Evolutionary conservation across 2,113 vertebrate species (phyloP), one percentile per base, ranked within the genome.

Genomic region (Macquaria australasica): DNA sequence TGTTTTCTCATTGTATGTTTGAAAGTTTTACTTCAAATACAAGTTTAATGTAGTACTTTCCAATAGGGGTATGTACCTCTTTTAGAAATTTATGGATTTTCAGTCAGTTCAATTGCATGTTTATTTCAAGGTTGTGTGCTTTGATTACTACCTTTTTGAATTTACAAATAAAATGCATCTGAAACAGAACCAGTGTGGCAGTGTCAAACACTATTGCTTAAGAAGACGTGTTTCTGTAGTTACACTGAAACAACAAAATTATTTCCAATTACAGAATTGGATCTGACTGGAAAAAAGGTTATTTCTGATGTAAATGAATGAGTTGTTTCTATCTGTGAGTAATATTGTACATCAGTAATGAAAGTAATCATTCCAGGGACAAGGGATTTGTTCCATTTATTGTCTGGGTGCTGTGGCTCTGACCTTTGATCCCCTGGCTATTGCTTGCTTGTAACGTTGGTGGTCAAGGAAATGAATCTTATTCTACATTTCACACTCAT

Each of bases 351-450:
- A 37, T 55, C 43, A 71, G 15, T 63, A 73, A 84, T 0, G 5
- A 67, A 84, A 62, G 25, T 11, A 25, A 75, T 88, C 55, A 64
- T 39, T 69, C 8, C 59, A 73, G 25, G 8, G 50, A 66, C 25
- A 6, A 18, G n/a, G 28, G 62, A 82, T 89, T 81, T 87, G 41
- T 82, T 86, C 80, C 25, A 12, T 62, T 34, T 79, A 59, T 67
- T 84, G 72, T 87, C n/a, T 50, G 69, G 28, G 62, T 1, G 50
- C 39, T 18, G 14, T 3, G 58, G 18, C 48, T 63, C 58, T 68
- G 85, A 90, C 87, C 84, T 92, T 82, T 87, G 74, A 87, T 73
- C 87, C 50, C 45, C 6, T 7, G 43, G 45, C 72, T 80, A 31
- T 18, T 45, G 77, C 12, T 15, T 70, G 34, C 72, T 71, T 58